phyloP scores from a whole-genome alignment of 2,113 vertebrate genomes.

The Malurus melanocephalus region DNA sequence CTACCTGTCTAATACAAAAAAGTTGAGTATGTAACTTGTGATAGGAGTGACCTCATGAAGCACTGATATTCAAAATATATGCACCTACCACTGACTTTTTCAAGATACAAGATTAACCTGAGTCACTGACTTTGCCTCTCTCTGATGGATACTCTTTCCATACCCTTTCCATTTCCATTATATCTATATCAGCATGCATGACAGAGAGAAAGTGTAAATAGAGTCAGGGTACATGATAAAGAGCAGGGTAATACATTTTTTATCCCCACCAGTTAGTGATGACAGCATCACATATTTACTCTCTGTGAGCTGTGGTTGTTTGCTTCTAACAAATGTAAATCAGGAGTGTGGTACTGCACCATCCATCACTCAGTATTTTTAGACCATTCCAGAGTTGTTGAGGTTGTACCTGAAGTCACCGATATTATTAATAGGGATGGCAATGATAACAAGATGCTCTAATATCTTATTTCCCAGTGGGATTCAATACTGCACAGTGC shows the following conservation, averaged over 20 bases:
- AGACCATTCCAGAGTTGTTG: constrained; percentile 7
- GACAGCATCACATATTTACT: constrained; percentile 43
- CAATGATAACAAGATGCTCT: constrained; percentile 20
- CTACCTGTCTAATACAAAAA: neutral
- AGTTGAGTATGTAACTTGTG: neutral
- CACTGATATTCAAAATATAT: neutral
- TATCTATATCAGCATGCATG: constrained; percentile 5
- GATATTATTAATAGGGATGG: constrained; percentile 21
- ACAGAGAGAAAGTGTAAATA: constrained; percentile 19
- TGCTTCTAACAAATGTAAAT: constrained; percentile 45
- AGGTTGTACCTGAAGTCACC: constrained; percentile 26
- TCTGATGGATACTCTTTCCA: constrained; percentile 1
- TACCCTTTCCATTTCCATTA: constrained; percentile 23
- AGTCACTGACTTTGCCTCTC: neutral
- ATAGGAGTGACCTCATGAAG: neutral
- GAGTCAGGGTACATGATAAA: constrained; percentile 28
- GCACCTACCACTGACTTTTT: neutral
- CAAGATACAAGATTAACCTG: neutral
- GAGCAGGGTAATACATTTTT: constrained; percentile 41
- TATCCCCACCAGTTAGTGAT: constrained; percentile 34
- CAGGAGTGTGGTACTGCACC: neutral
- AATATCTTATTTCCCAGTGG: constrained; percentile 25
- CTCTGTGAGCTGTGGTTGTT: constrained; percentile 6
- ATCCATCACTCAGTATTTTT: constrained; percentile 36
- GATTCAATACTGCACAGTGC: neutral